phyloP scores from a whole-genome alignment of 2,888 invertebrate genomes.

The Plebejus argus region DNA sequence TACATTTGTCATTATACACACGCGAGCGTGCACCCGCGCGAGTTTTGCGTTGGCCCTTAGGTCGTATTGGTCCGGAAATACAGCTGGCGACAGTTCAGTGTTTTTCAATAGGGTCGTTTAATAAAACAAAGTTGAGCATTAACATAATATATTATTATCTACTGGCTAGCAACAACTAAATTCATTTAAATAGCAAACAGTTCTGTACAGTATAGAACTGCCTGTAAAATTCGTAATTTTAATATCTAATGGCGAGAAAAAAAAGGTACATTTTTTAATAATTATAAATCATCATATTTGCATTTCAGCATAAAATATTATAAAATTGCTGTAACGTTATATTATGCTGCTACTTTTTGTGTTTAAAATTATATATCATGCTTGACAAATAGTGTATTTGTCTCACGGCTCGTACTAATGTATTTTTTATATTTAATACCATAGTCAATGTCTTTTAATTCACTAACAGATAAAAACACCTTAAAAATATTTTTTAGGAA shows the following conservation, averaged over 20 bases:
- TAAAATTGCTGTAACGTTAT: background rate
- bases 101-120: background rate
- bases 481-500: background rate
- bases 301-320: background rate
- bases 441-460: background rate
- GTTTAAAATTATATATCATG: background rate
- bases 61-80: background rate
- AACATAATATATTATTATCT: conserved; percentile 2
- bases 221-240: background rate
- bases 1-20: no score
- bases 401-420: no score
- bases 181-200: background rate
- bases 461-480: background rate
- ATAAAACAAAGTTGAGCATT: background rate
- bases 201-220: background rate
- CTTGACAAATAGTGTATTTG: background rate
- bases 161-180: conserved; percentile 14
- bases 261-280: background rate
- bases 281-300: background rate
- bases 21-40: no score
- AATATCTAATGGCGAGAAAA: background rate
- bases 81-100: background rate
- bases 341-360: background rate
- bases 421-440: no score
- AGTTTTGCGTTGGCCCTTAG: background rate